These are phyloP conservation scores for Nymphalis urticae DNA, from an alignment of 2,888 invertebrate species.

Conservation along the genomic window DNA sequence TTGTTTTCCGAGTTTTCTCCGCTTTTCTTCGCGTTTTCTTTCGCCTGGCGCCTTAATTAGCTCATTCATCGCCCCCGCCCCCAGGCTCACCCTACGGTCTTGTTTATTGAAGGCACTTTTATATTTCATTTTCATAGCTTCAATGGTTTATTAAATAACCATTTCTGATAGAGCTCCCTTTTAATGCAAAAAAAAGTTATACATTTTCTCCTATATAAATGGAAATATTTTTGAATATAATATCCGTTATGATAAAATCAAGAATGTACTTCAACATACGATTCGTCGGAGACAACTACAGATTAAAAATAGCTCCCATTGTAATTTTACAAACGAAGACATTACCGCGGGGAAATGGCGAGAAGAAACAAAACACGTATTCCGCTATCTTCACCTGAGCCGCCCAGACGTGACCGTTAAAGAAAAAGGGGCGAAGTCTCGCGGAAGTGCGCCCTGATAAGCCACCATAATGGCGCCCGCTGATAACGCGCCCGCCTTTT, in stretches of 20 bases:
- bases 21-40: slow-evolving; percentile 80
- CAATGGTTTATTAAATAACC: slow-evolving; percentile 65
- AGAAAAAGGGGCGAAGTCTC: slow-evolving; percentile 77
- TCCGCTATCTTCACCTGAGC: slow-evolving; percentile 51
- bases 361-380: slow-evolving; percentile 50
- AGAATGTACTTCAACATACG: not conserved
- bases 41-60: slow-evolving; percentile 78
- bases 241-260: too few species aligned
- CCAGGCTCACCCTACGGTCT: slow-evolving; percentile 53
- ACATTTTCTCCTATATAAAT: too few species aligned
- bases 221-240: too few species aligned
- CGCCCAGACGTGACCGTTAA: slow-evolving; percentile 77
- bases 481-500: slow-evolving; percentile 81
- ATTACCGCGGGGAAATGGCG: slow-evolving; percentile 32
- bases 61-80: slow-evolving; percentile 69
- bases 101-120: slow-evolving; percentile 79
- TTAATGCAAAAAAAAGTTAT: not conserved
- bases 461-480: slow-evolving; percentile 77
- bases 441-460: slow-evolving; percentile 73
- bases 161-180: slow-evolving; percentile 46
- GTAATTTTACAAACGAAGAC: slow-evolving; percentile 1
- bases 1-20: slow-evolving; percentile 80
- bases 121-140: slow-evolving; percentile 69
- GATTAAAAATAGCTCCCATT: not conserved
- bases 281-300: not conserved